These are phyloP conservation scores for Avahi laniger DNA, from an alignment of 2,797 vertebrate species.

Conservation along the genomic window DNA sequence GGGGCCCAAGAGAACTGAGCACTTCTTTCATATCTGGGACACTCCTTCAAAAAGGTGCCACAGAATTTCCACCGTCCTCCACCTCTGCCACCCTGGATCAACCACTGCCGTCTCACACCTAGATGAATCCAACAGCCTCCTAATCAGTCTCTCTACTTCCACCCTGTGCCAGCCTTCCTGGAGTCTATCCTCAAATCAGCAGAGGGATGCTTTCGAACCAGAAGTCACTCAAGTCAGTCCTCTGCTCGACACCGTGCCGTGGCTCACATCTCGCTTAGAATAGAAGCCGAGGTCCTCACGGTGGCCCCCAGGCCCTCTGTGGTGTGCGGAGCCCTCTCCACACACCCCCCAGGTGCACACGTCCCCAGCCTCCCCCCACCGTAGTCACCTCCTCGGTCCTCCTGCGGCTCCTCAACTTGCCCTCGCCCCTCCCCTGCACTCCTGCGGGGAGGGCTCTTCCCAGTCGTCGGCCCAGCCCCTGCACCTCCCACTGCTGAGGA, in stretches of 20 bases:
- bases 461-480: background rate
- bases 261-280: background rate
- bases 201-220: background rate
- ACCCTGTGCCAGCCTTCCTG: background rate
- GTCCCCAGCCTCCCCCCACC: no score
- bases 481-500: background rate
- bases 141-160: background rate
- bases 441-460: background rate
- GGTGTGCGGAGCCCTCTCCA: background rate
- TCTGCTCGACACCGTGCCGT: background rate
- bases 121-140: background rate
- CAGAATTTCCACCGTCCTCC: background rate
- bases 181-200: background rate
- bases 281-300: background rate
- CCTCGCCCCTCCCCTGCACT: background rate
- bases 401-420: background rate
- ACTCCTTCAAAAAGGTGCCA: background rate
- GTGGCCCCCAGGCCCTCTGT: fast-evolving
- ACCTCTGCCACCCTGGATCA: background rate
- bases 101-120: background rate
- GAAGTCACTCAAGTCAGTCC: background rate
- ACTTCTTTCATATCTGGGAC: background rate
- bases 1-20: background rate
- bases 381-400: background rate
- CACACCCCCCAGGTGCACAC: background rate